These are phyloP conservation scores for Papilio demoleus DNA, from an alignment of 2,888 invertebrate genomes.

Conservation along the genomic window DNA sequence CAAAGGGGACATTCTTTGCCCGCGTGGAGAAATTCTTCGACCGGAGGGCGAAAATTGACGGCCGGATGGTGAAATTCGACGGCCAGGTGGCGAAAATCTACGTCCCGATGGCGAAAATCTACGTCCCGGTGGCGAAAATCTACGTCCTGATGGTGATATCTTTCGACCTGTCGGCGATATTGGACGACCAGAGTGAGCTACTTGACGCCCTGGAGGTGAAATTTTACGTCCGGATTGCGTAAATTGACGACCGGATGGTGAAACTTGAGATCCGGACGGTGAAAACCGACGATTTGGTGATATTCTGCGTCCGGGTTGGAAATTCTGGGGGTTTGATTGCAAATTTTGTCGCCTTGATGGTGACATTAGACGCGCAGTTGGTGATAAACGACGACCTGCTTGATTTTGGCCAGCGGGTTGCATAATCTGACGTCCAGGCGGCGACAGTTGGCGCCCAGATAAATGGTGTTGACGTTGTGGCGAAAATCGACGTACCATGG, in stretches of 20 bases:
- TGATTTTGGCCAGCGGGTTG: background rate
- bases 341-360: constrained; percentile 45
- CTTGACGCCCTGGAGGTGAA: constrained; percentile 36
- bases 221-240: constrained; percentile 44
- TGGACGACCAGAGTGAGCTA: constrained; percentile 43
- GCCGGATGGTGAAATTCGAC: constrained; percentile 39
- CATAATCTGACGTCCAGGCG: background rate
- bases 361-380: constrained; percentile 36
- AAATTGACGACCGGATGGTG: constrained; percentile 45
- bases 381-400: constrained; percentile 29
- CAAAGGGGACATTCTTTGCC: constrained; percentile 39
- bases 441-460: constrained; percentile 18
- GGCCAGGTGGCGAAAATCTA: constrained; percentile 43
- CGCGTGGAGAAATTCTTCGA: constrained; percentile 12
- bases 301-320: constrained; percentile 41
- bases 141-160: constrained; percentile 47
- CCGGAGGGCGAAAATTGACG: constrained; percentile 43
- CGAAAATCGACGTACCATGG: constrained; percentile 16
- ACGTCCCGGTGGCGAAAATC: constrained; percentile 47
- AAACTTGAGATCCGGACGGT: constrained; percentile 39
- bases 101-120: constrained; percentile 46
- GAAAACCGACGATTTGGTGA: constrained; percentile 32
- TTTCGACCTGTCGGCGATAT: constrained; percentile 46
- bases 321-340: constrained; percentile 43
- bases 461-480: constrained; percentile 43